These are phyloP conservation scores for Thryonomys swinderianus DNA, from an alignment of 2,113 vertebrate genomes.

Conservation along the genomic window DNA sequence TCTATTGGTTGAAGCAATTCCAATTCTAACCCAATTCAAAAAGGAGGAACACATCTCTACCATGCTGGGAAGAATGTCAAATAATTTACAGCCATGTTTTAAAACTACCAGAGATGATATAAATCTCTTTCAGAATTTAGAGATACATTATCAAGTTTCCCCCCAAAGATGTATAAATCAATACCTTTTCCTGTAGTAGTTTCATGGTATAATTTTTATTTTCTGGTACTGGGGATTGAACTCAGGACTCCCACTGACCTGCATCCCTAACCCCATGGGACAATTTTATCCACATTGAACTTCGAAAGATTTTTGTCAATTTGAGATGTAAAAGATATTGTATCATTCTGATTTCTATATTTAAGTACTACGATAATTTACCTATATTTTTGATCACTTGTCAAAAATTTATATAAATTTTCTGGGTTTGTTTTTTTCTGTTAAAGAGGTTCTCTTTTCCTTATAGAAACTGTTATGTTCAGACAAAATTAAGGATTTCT, in stretches of 20 bases:
- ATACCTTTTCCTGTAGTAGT: not conserved
- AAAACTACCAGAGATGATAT: slow-evolving; percentile 8
- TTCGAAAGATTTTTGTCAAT: slow-evolving; percentile 1
- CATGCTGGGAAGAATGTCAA: not conserved
- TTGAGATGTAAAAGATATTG: not conserved
- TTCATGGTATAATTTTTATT: not conserved
- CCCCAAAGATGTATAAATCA: not conserved
- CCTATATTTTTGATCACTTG: not conserved
- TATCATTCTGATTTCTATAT: slow-evolving; percentile 6
- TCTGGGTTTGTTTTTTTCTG: slow-evolving; percentile 37
- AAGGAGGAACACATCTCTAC: not conserved
- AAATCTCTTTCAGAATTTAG: slow-evolving; percentile 4
- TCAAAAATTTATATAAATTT: slow-evolving; percentile 49
- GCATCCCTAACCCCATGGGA: not conserved
- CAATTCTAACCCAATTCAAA: rapidly evolving
- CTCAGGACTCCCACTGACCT: too few relatives aligned
- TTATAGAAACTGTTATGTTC: not conserved
- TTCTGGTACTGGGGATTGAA: too few relatives aligned
- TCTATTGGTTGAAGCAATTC: not conserved
- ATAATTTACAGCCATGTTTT: not conserved
- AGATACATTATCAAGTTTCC: slow-evolving; percentile 6
- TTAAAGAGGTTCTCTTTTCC: not conserved
- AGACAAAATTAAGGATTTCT: slow-evolving; percentile 30
- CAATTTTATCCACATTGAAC: not conserved
- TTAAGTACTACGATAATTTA: slow-evolving; percentile 23